phyloP scores from a whole-genome alignment of 2,113 vertebrate genomes.

The Physeter macrocephalus region DNA sequence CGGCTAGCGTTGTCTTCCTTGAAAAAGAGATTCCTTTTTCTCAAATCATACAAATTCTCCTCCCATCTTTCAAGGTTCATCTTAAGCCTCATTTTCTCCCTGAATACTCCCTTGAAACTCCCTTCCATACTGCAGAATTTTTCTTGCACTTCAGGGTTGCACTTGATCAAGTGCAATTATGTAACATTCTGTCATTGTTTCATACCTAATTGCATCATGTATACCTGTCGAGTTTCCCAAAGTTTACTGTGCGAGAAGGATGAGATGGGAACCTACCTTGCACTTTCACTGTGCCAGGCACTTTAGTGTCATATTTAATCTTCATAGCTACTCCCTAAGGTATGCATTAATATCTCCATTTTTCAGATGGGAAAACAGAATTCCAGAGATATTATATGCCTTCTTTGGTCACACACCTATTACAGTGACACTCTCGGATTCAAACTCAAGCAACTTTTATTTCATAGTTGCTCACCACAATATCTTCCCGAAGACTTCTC shows the following conservation, averaged over 20 bases:
- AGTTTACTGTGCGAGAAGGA: neutral
- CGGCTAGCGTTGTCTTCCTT: neutral
- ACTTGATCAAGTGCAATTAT: neutral
- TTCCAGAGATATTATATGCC: neutral
- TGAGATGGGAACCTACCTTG: neutral
- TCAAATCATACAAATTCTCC: neutral
- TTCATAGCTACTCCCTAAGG: neutral
- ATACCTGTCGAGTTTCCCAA: neutral
- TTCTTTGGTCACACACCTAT: neutral
- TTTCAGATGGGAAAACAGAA: neutral
- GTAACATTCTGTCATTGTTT: neutral
- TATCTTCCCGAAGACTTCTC: neutral
- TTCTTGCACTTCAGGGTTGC: neutral
- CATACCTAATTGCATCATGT: neutral
- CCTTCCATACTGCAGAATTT: neutral
- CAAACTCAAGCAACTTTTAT: neutral
- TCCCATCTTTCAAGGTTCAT: neutral
- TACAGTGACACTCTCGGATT: neutral
- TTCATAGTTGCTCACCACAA: neutral
- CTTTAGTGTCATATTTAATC: neutral
- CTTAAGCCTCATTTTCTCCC: neutral
- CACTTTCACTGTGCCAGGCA: neutral
- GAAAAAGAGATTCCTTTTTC: constrained; percentile 32
- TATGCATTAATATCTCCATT: neutral
- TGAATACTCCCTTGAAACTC: neutral